Base-by-base conservation (phyloP, 2,113 vertebrate genomes). In the Heterotilapia buettikoferi region DNA sequence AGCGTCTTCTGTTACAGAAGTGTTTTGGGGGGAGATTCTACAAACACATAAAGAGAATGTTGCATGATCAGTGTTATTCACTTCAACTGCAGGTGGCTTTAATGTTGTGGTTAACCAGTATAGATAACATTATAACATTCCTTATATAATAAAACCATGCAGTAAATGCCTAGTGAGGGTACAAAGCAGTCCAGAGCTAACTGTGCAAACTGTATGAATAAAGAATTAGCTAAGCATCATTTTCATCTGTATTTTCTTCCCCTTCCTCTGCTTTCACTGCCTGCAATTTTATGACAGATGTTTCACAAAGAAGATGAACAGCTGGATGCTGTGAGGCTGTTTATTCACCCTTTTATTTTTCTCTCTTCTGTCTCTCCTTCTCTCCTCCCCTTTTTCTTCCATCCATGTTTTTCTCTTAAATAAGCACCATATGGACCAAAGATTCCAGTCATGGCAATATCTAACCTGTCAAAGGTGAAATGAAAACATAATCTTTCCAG, bases 241-340 rank as follows among this genome's bases (percentile, higher is more conserved):
- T 76, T 40, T 54, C 63, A n/a, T 86, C 14, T 66, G 9, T 56
- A 18, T 50, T 76, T 26, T 76, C 16, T 19, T 38, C 9, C 13
- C 8, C 6, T 63, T 33, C n/a, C 78, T 53, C 66, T 36, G 6
- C 45, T 26, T 61, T 73, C 21, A 29, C 33, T 45, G 29, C 85
- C 66, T 90, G 24, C 81, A 31, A 54, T 66, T 71, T 54, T 61
- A 47, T 68, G 63, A 88, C 94, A 94, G 91, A 94, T 94, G 94
- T 93, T 92, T 86, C 76, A 90, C 71, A 89, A 76, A 87, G 59
- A 80, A 50, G 33, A 83, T 26, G 85, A 94, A 94, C 94, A 94
- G 53, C 95, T 96, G 93, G 92, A 84, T 84, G 90, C 93, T 87
- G 85, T 68, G 36, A 63, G 94, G 93, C 93, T 93, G 87, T 92